Evolutionary conservation across 2,888 invertebrate species (phyloP).

Genomic region (Rhimphoctona megacephalus): DNA sequence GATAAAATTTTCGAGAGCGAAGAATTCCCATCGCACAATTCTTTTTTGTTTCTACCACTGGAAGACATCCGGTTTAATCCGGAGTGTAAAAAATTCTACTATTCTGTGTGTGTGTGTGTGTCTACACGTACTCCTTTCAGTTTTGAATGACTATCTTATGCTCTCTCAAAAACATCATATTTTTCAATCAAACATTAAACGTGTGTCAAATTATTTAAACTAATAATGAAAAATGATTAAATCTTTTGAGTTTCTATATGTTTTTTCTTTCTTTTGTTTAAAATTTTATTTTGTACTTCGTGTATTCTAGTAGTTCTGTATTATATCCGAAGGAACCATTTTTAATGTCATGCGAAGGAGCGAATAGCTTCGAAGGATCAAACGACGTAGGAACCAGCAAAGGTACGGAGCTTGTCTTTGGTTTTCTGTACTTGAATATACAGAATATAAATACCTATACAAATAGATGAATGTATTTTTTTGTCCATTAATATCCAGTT

Average conservation of each 20-base stretch:
- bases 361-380: constrained; percentile 72
- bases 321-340: constrained; percentile 69
- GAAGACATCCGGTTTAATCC: constrained; percentile 67
- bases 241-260: background rate
- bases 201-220: background rate
- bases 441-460: background rate
- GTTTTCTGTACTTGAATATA: constrained; percentile 12
- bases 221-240: background rate
- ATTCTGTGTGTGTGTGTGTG: background rate
- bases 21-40: constrained; percentile 22
- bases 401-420: constrained; percentile 39
- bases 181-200: background rate
- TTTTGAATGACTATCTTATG: background rate
- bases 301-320: constrained; percentile 50
- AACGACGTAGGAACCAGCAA: constrained; percentile 69
- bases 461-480: background rate
- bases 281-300: constrained; percentile 59
- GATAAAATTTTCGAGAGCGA: background rate
- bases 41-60: constrained; percentile 52
- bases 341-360: constrained; percentile 72
- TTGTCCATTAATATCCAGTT: background rate
- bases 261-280: background rate
- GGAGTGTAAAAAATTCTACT: constrained; percentile 23
- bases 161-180: background rate
- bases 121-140: background rate